Evolutionary conservation across 2,888 invertebrate genomes (phyloP).

Genomic region (Vandiemenella viatica): DNA sequence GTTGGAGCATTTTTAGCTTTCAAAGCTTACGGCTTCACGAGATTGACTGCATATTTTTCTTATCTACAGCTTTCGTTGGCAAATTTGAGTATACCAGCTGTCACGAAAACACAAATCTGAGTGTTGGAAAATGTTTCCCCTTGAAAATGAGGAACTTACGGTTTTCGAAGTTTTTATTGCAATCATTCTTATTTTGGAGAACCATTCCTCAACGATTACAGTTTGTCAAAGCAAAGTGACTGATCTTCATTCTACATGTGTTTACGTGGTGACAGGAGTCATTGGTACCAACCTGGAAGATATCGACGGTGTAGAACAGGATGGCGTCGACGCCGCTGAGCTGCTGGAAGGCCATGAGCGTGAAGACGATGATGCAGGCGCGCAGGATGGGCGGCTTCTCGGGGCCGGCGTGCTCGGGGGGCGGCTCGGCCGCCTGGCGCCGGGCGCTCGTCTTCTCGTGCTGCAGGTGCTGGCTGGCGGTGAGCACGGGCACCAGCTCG

Average conservation of each 20-base stretch:
- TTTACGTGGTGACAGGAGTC: too few species aligned
- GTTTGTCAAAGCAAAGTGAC: too few species aligned
- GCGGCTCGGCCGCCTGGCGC: not conserved
- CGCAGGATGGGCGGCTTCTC: not conserved
- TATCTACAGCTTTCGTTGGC: too few species aligned
- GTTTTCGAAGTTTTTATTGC: not conserved
- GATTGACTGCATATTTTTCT: too few species aligned
- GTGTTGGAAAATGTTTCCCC: too few species aligned
- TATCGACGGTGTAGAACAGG: not conserved
- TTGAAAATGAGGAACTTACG: not conserved
- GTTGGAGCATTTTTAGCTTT: too few species aligned
- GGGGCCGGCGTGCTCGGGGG: not conserved
- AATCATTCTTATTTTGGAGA: not conserved
- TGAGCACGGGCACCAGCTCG: not conserved
- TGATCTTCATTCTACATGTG: too few species aligned
- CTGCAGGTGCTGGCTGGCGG: not conserved
- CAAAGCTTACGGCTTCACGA: too few species aligned
- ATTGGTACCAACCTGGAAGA: not conserved
- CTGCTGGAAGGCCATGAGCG: slow-evolving; percentile 1
- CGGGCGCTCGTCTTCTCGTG: too few species aligned
- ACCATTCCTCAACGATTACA: too few species aligned
- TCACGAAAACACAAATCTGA: too few species aligned
- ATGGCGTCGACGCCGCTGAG: slow-evolving; percentile 1
- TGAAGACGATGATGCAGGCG: slow-evolving; percentile 1
- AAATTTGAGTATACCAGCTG: too few species aligned